phyloP scores from a whole-genome alignment of 2,113 vertebrate species.

The Perca flavescens region DNA sequence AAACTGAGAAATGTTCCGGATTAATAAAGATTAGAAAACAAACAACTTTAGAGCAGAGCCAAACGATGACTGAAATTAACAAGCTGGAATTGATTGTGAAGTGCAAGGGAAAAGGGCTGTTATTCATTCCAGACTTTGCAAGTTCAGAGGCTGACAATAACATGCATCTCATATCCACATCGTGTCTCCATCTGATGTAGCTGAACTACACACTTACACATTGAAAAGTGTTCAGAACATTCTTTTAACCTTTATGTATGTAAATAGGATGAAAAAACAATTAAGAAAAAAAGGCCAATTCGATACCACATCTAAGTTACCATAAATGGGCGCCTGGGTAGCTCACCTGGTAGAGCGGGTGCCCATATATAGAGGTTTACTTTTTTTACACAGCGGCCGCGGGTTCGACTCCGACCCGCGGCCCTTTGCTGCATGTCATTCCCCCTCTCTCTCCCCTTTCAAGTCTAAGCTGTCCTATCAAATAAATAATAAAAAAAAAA shows the following conservation, averaged over 20 bases:
- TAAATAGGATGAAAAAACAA: slow-evolving; percentile 5
- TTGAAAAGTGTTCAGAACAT: background rate
- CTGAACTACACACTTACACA: background rate
- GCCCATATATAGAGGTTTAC: no score
- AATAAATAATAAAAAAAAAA: no score
- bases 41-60: slow-evolving; percentile 19
- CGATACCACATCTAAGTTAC: background rate
- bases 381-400: no score
- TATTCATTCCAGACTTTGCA: slow-evolving; percentile 14
- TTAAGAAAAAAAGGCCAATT: background rate
- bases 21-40: slow-evolving; percentile 50
- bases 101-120: background rate
- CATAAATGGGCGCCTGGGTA: no score
- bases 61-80: slow-evolving; percentile 33
- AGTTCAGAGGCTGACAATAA: slow-evolving; percentile 16
- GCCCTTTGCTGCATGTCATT: no score
- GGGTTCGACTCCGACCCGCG: no score
- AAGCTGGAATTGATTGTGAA: slow-evolving; percentile 46
- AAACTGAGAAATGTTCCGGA: slow-evolving; percentile 33
- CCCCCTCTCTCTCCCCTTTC: no score
- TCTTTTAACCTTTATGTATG: slow-evolving; percentile 3
- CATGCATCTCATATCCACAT: slow-evolving; percentile 5
- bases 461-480: no score
- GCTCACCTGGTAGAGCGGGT: no score
- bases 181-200: slow-evolving; percentile 17